Evolutionary conservation across 2,113 vertebrate species (phyloP).

Genomic region (Brachionichthys hirsutus): DNA sequence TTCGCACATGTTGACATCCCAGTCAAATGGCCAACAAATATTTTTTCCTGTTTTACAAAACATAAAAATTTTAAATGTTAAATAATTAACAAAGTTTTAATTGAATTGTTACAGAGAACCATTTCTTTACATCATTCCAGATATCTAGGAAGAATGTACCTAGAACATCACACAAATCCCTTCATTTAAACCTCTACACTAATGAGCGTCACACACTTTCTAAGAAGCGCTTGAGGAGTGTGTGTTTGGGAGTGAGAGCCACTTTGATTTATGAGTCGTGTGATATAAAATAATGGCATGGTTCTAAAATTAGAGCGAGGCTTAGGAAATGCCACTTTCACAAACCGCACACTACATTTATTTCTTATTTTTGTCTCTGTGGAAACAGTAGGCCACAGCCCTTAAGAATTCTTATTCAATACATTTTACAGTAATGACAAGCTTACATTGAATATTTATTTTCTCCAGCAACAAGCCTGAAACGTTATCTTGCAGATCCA

Average conservation of each 20-base stretch:
- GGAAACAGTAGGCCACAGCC: constrained; percentile 10
- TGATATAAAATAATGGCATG: constrained; percentile 37
- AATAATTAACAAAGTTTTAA: too few species aligned
- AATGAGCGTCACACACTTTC: constrained; percentile 2
- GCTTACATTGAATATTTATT: background rate
- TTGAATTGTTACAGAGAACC: background rate
- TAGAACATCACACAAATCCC: background rate
- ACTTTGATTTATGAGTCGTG: constrained; percentile 46
- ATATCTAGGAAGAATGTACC: background rate
- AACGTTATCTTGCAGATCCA: background rate
- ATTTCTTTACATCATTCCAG: background rate
- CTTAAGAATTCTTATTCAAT: background rate
- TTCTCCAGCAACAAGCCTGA: too few species aligned
- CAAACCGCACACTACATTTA: constrained; percentile 2
- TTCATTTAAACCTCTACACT: background rate
- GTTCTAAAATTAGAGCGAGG: constrained; percentile 41
- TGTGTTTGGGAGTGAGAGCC: background rate
- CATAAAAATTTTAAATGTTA: too few species aligned
- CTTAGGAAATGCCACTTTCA: constrained; percentile 22
- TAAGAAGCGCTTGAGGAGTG: background rate
- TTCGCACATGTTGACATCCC: too few species aligned
- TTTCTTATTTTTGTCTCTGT: background rate
- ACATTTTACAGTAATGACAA: background rate
- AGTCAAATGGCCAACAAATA: too few species aligned
- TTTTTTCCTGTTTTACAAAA: too few species aligned